phyloP scores from a whole-genome alignment of 2,113 vertebrate species.

The Colinus virginianus region DNA sequence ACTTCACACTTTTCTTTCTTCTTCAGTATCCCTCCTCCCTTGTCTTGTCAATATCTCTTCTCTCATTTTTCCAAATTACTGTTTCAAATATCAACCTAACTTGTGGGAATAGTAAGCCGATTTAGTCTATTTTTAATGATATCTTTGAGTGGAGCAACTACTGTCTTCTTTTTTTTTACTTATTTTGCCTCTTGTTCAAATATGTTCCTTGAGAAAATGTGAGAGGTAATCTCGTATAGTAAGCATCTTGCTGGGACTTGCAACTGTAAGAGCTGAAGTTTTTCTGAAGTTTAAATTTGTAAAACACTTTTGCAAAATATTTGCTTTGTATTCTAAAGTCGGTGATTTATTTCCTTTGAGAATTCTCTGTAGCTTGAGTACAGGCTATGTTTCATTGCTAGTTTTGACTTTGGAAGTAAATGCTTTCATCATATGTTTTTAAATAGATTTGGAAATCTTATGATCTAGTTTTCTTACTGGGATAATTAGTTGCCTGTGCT shows the following conservation, averaged over 20 bases:
- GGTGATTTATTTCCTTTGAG: not conserved
- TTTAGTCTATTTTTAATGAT: slow-evolving; percentile 58
- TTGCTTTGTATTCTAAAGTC: not conserved
- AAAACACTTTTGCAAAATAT: not conserved
- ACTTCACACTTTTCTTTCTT: not conserved
- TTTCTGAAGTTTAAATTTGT: not conserved
- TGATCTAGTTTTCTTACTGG: slow-evolving; percentile 29
- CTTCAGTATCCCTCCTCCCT: not conserved
- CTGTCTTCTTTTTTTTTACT: not conserved
- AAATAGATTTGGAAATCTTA: slow-evolving; percentile 1
- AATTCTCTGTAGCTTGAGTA: not conserved
- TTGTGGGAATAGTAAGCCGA: slow-evolving; percentile 54
- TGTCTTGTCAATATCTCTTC: not conserved
- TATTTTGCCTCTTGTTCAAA: not conserved
- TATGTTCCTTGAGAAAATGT: not conserved
- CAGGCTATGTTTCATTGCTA: not conserved
- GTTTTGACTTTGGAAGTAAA: slow-evolving; percentile 26
- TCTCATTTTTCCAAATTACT: not conserved
- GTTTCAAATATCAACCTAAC: slow-evolving; percentile 63
- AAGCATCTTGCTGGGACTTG: not conserved
- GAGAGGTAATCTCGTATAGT: not conserved
- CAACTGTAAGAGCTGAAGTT: not conserved
- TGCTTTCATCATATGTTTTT: not conserved
- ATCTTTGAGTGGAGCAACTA: slow-evolving; percentile 22
- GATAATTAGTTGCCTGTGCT: not conserved